Base-by-base conservation (phyloP, 1,140 invertebrate species). In the Ectropis grisescens region DNA sequence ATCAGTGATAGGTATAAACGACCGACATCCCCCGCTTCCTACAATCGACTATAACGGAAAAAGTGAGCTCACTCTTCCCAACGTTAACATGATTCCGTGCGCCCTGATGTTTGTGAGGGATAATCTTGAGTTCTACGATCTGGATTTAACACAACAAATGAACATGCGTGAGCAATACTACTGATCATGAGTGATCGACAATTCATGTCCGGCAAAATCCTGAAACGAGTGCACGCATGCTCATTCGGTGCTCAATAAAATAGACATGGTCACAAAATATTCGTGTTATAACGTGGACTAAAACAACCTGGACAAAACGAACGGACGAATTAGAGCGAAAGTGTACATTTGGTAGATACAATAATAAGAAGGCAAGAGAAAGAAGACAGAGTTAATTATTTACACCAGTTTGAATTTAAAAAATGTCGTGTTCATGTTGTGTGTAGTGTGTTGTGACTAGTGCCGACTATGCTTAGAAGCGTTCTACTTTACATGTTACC, bases 141-240 rank as follows among this genome's bases (percentile, higher is more conserved):
- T n/a, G n/a, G n/a, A n/a, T n/a, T n/a, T n/a, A n/a, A n/a, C n/a
- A 62, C 67, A 72, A 58, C 68, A 68, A 71, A 71, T 72, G 68
- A 72, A 70, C 64, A 72, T 78, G 70, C 68, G 68, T 59, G 58
- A 62, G 60, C 53, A 37, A 47, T 49, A 37, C 41, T 32, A 43
- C 13, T 25, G 16, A 19, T 19, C n/a, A n/a, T n/a, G n/a, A n/a
- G n/a, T n/a, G n/a, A n/a, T n/a, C n/a, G n/a, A n/a, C n/a, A n/a
- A n/a, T n/a, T n/a, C n/a, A n/a, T n/a, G n/a, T n/a, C n/a, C n/a
- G n/a, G n/a, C n/a, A n/a, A n/a, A n/a, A n/a, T n/a, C n/a, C n/a
- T n/a, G n/a, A n/a, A n/a, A n/a, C n/a, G n/a, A 30, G 58, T 68
- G 64, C 64, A 61, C 64, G 58, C 70, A 79, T 75, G 71, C 70